These are phyloP conservation scores for Auanema freiburgensis DNA, from an alignment of 2,888 invertebrate species.

Conservation along the genomic window DNA sequence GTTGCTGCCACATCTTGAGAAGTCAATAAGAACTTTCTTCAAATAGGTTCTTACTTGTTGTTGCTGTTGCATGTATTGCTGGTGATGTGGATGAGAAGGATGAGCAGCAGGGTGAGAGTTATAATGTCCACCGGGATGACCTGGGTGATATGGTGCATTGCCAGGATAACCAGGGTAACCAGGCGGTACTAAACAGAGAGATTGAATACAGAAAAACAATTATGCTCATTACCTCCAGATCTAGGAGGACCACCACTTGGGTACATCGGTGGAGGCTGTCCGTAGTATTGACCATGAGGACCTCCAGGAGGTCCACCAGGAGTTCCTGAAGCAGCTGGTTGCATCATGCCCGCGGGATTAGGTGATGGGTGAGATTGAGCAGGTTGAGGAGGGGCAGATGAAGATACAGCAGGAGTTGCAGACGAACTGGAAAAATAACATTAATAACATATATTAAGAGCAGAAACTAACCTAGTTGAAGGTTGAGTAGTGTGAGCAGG, in stretches of 20 bases:
- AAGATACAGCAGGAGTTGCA: neutral
- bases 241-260: conserved; percentile 19
- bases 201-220: neutral
- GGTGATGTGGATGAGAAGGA: conserved; percentile 40
- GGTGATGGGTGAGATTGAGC: neutral
- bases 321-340: conserved; percentile 3
- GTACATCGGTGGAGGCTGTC: conserved; percentile 35
- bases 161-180: conserved; percentile 30
- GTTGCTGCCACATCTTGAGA: conserved; percentile 26
- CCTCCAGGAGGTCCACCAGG: conserved; percentile 11
- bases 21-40: neutral
- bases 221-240: conserved; percentile 4
- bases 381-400: neutral
- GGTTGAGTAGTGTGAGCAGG: conserved; percentile 19
- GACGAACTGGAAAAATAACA: conserved; percentile 6
- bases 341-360: neutral
- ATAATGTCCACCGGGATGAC: conserved; percentile 13
- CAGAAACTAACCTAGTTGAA: conserved; percentile 17
- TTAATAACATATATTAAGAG: neutral
- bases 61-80: conserved; percentile 33
- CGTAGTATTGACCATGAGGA: conserved; percentile 23
- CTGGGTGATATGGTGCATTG: conserved; percentile 22
- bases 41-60: conserved; percentile 1
- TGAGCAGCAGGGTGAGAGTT: conserved; percentile 23
- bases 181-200: conserved; percentile 3